phyloP scores from a whole-genome alignment of 2,888 invertebrate genomes.

The Cataglyphis albicans region DNA sequence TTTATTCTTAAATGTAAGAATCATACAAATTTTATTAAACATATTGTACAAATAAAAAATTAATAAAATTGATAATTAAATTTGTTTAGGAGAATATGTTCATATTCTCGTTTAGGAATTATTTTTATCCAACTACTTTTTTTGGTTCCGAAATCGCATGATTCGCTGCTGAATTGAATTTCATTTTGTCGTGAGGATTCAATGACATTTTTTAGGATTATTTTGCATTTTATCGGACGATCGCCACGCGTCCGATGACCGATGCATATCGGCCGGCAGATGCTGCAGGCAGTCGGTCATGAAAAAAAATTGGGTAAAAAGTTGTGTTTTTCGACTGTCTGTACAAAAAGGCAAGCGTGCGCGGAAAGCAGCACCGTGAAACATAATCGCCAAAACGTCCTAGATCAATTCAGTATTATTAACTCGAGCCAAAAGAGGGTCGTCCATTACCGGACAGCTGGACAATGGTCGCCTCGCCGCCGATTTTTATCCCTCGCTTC shows the following conservation, averaged over 20 bases:
- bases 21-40: not conserved
- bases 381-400: slow-evolving; percentile 82
- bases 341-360: slow-evolving; percentile 81
- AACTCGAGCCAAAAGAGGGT: slow-evolving; percentile 78
- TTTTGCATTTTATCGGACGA: slow-evolving; percentile 24
- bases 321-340: slow-evolving; percentile 57
- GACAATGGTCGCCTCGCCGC: slow-evolving; percentile 76
- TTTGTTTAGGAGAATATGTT: not conserved
- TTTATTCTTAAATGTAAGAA: not conserved
- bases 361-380: slow-evolving; percentile 73
- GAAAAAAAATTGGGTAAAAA: slow-evolving; percentile 71
- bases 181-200: not conserved
- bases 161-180: slow-evolving; percentile 25
- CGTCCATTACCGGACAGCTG: slow-evolving; percentile 81
- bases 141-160: not conserved
- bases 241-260: slow-evolving; percentile 36
- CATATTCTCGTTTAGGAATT: not conserved
- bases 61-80: not conserved
- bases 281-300: slow-evolving; percentile 62
- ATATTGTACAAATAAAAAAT: not conserved
- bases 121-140: not conserved
- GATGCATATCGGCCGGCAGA: slow-evolving; percentile 64
- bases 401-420: slow-evolving; percentile 82
- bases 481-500: slow-evolving; percentile 67
- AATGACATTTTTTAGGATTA: not conserved